Evolutionary conservation across 2,113 vertebrate genomes (phyloP).

Genomic region (crab-eating macaque (Macaca fascicularis)): DNA sequence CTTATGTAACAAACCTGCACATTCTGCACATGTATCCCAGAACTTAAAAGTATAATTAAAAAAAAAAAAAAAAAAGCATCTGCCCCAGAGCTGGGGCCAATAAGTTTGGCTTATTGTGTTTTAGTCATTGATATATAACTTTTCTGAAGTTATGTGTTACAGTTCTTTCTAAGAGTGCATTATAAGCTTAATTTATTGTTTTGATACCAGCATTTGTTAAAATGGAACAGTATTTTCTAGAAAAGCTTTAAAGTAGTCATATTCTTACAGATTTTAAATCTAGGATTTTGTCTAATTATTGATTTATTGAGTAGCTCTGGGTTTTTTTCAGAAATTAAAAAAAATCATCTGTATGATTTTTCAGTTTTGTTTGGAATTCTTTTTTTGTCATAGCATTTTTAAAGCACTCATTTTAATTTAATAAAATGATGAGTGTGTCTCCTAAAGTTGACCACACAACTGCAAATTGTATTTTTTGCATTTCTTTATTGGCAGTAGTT

Average conservation of each 20-base stretch:
- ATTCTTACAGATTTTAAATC: background rate
- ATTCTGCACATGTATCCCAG: no score
- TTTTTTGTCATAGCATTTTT: background rate
- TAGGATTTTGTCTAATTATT: background rate
- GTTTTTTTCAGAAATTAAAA: conserved; percentile 10
- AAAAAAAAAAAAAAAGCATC: background rate
- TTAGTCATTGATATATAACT: background rate
- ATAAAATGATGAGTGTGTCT: background rate
- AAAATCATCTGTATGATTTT: background rate
- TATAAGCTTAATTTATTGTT: background rate
- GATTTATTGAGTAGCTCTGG: background rate
- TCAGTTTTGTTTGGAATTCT: background rate
- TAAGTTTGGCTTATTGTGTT: background rate
- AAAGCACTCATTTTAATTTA: background rate
- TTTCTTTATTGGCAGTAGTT: background rate
- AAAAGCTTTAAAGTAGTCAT: background rate
- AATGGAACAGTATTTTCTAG: background rate
- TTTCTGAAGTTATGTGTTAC: background rate
- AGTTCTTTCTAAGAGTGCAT: background rate
- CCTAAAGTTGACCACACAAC: background rate
- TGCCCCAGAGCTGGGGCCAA: background rate
- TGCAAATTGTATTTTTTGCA: background rate
- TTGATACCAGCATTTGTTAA: background rate
- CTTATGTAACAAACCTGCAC: no score
- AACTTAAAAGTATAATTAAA: no score